Evolutionary conservation across 2,113 vertebrate genomes (phyloP).

Genomic region (Scartelaos histophorus): DNA sequence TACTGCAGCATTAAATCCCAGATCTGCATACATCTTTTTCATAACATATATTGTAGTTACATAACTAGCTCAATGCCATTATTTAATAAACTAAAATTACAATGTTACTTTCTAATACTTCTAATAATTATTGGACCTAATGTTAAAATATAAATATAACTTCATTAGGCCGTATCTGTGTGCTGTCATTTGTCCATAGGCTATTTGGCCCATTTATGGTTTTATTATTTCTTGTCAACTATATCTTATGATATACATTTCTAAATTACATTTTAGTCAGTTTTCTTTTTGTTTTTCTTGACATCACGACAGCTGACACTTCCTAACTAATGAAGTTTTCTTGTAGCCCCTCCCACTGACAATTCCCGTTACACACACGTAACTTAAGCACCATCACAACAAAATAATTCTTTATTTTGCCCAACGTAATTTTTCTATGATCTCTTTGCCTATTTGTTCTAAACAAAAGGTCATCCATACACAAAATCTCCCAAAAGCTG

Average conservation of each 20-base stretch:
- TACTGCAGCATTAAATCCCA: conserved; percentile 5
- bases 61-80: neutral
- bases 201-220: neutral
- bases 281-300: too few species aligned
- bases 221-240: neutral
- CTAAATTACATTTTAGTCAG: too few species aligned
- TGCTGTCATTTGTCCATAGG: neutral
- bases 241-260: too few species aligned
- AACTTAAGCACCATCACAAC: neutral
- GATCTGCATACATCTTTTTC: neutral
- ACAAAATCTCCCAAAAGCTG: neutral
- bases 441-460: neutral
- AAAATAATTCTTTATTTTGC: neutral
- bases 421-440: neutral
- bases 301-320: conserved; percentile 16
- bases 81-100: neutral
- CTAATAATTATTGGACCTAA: neutral
- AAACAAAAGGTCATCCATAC: neutral
- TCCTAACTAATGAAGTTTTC: conserved; percentile 47
- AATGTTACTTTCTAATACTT: neutral
- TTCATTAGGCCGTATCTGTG: neutral
- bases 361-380: neutral
- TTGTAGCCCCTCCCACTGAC: conserved; percentile 29
- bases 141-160: neutral
- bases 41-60: neutral